A percentile compares a stretch with the other conserved stretches of the same genome.
These are phyloP conservation scores for Dicycla oo DNA, from an alignment of 2,888 invertebrate species.

Conservation along the genomic window DNA sequence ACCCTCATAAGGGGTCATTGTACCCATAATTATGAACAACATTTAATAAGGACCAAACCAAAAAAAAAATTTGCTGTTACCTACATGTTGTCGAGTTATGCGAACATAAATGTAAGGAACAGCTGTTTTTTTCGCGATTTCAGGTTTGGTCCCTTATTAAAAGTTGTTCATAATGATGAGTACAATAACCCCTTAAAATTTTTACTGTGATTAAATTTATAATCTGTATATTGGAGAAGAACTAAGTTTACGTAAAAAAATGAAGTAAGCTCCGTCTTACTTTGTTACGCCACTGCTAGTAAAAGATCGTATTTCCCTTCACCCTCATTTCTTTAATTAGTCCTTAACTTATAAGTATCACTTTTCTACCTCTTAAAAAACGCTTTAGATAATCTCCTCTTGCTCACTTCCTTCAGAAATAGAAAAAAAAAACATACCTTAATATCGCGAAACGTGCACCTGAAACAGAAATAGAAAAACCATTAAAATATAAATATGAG, in stretches of 20 bases:
- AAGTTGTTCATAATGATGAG: too few species aligned
- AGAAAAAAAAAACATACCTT: slow-evolving; percentile 41
- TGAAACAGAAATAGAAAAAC: slow-evolving; percentile 48
- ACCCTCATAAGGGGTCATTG: too few species aligned
- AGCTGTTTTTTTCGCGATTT: too few species aligned
- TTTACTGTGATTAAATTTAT: too few species aligned
- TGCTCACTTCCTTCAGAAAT: neutral
- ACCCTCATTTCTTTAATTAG: neutral
- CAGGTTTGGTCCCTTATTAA: too few species aligned
- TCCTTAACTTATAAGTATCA: neutral
- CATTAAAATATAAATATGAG: slow-evolving; percentile 39
- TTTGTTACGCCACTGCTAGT: neutral
- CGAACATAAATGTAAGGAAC: too few species aligned
- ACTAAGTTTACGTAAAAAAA: neutral
- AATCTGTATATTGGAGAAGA: too few species aligned
- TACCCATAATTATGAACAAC: too few species aligned
- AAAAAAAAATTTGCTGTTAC: too few species aligned
- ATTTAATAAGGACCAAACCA: too few species aligned
- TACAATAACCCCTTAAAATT: too few species aligned
- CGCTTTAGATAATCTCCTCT: neutral
- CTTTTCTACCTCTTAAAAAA: neutral
- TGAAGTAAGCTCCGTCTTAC: neutral
- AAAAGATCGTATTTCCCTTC: neutral
- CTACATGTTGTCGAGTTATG: too few species aligned
- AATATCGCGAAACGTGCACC: slow-evolving; percentile 19